A percentile compares a stretch with the other conserved stretches of the same genome.
Conservation (phyloP, 2,888 invertebrate genomes). For the Cephus sareptanus region DNA sequence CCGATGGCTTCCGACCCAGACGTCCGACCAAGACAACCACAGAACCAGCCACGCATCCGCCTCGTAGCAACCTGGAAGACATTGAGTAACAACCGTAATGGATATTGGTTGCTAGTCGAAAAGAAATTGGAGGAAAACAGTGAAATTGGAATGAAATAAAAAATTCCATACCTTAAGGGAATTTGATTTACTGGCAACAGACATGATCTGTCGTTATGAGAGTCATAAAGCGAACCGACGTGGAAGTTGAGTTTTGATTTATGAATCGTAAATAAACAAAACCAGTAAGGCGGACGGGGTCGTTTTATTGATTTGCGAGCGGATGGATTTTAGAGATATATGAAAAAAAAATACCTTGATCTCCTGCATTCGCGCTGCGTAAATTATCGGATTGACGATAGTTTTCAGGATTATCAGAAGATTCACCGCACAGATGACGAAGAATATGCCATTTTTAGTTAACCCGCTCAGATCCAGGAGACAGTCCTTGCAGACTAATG, state of each 20-base stretch:
- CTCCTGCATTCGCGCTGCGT: constrained; percentile 75
- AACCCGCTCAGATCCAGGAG: constrained; percentile 33
- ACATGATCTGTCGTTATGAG: neutral
- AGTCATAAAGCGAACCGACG: neutral
- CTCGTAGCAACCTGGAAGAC: constrained; percentile 61
- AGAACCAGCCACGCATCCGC: constrained; percentile 60
- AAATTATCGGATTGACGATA: constrained; percentile 74
- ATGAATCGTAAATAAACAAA: neutral
- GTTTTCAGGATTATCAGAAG: constrained; percentile 73
- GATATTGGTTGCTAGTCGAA: neutral
- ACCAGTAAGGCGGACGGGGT: neutral
- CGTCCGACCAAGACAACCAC: constrained; percentile 32
- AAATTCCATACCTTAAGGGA: neutral
- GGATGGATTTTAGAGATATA: neutral
- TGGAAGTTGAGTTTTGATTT: neutral
- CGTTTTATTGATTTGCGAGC: neutral
- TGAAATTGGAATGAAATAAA: neutral
- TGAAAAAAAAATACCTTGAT: constrained; percentile 66
- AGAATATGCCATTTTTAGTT: constrained; percentile 33
- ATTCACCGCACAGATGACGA: constrained; percentile 64
- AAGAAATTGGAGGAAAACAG: neutral
- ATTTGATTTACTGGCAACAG: neutral
- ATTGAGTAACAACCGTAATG: neutral
- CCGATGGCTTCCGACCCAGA: constrained; percentile 45
- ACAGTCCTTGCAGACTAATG: constrained; percentile 71